A percentile compares a stretch with the other conserved stretches of the same genome.
Conservation (phyloP, 2,797 vertebrate species). For the Denticeps clupeoides region DNA sequence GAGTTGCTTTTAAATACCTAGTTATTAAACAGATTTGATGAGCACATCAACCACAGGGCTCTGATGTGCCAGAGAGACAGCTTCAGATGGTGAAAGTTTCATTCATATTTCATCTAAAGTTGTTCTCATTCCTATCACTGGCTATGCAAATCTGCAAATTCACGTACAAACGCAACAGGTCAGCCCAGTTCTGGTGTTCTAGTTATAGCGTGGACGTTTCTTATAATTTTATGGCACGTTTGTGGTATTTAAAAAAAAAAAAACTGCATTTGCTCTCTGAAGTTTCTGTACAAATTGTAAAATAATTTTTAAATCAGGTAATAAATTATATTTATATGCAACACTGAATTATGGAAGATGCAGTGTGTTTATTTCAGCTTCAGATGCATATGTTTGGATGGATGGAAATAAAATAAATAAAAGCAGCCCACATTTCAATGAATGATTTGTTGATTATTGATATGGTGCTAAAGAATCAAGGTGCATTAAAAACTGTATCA, state of each 20-base stretch:
- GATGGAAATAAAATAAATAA: slow-evolving; percentile 30
- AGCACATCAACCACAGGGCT: too few species aligned
- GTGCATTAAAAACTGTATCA: too few species aligned
- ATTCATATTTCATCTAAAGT: too few species aligned
- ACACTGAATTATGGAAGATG: slow-evolving; percentile 43
- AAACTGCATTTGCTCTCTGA: slow-evolving; percentile 86
- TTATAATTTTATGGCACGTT: slow-evolving; percentile 52
- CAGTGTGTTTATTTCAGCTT: background rate
- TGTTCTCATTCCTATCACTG: slow-evolving; percentile 62
- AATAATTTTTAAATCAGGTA: slow-evolving; percentile 99
- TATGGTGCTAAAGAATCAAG: too few species aligned
- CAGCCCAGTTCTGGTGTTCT: slow-evolving; percentile 51
- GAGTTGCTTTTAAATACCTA: too few species aligned
- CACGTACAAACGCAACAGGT: too few species aligned
- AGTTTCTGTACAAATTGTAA: slow-evolving; percentile 93
- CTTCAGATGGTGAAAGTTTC: too few species aligned
- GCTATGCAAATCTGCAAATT: slow-evolving; percentile 94
- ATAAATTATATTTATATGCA: slow-evolving; percentile 99
- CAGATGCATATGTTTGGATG: background rate
- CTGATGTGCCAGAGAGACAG: too few species aligned
- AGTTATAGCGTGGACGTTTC: slow-evolving; percentile 73
- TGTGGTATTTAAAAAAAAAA: slow-evolving; percentile 68
- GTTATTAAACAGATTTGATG: too few species aligned
- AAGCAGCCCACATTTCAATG: too few species aligned
- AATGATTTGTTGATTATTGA: too few species aligned